phyloP scores from a whole-genome alignment of 2,113 vertebrate genomes.

The Euleptes europaea region DNA sequence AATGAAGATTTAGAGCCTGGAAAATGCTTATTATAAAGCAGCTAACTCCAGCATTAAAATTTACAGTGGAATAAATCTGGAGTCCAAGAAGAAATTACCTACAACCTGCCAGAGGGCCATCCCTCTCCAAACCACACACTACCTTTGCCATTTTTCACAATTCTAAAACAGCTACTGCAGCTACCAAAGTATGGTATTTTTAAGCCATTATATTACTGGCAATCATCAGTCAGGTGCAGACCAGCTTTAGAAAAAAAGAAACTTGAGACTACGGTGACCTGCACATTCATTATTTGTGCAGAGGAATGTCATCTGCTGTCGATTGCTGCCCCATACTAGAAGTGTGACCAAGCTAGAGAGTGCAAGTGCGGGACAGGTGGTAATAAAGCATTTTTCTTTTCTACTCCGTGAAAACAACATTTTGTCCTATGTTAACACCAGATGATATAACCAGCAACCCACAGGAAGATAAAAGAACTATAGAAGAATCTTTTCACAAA shows the following conservation, averaged over 20 bases:
- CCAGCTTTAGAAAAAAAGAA: rapidly evolving
- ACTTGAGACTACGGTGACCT: background rate
- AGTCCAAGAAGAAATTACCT: background rate
- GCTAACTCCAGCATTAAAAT: background rate
- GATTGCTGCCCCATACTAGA: background rate
- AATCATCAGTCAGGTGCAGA: no score
- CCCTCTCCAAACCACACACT: background rate
- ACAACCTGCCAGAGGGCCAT: background rate
- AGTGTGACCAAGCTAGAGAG: background rate
- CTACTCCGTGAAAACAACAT: background rate
- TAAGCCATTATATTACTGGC: background rate
- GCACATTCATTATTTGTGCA: background rate
- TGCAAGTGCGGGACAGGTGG: background rate
- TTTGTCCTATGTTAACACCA: background rate
- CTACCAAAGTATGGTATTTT: background rate
- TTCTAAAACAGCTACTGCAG: rapidly evolving
- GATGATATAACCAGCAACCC: background rate
- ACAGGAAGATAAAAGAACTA: background rate
- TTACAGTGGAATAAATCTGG: background rate
- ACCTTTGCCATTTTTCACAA: background rate
- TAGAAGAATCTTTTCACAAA: background rate
- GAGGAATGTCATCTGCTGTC: background rate
- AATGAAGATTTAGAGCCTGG: background rate
- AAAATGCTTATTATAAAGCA: background rate
- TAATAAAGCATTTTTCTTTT: background rate